A percentile compares a stretch with the other conserved stretches of the same genome.
These are phyloP conservation scores for Cranoglanis bouderius DNA, from an alignment of 2,113 vertebrate genomes.

Conservation along the genomic window DNA sequence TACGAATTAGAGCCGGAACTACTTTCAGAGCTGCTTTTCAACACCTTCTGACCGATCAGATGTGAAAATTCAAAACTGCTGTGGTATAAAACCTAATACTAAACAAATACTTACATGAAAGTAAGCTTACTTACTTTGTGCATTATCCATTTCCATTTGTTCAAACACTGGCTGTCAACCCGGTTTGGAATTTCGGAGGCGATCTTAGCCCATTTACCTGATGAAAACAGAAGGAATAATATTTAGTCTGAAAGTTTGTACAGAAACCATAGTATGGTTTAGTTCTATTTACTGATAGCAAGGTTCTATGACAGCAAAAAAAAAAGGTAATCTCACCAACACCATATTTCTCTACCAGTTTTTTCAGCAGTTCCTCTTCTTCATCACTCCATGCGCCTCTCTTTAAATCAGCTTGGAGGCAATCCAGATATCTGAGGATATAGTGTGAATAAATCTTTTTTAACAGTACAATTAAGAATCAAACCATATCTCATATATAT, in stretches of 20 bases:
- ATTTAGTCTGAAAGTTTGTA: not conserved
- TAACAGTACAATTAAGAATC: not conserved
- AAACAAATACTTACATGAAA: constrained; percentile 33
- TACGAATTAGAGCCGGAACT: not conserved
- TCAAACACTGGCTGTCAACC: constrained; percentile 79
- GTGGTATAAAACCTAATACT: not conserved
- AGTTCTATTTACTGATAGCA: not conserved
- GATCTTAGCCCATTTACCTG: constrained; percentile 89
- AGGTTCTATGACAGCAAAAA: not conserved
- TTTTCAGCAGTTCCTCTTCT: constrained; percentile 75
- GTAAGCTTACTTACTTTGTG: no score
- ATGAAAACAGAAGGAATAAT: not conserved
- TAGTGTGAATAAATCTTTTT: not conserved
- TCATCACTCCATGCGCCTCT: constrained; percentile 80
- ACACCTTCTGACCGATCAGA: not conserved
- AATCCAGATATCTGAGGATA: constrained; percentile 79
- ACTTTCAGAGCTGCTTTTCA: not conserved
- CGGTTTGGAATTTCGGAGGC: constrained; percentile 83
- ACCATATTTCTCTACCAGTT: constrained; percentile 82
- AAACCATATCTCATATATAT: no score
- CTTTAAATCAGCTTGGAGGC: constrained; percentile 75
- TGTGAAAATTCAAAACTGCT: not conserved
- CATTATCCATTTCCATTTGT: constrained; percentile 80
- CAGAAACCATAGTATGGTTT: not conserved
- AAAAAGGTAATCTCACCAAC: constrained; percentile 73